Percentiles rank a stretch among this genome's conserved stretches.
Evolutionary conservation across 2,888 invertebrate genomes (phyloP).

Genomic region (Gryllus longicercus): DNA sequence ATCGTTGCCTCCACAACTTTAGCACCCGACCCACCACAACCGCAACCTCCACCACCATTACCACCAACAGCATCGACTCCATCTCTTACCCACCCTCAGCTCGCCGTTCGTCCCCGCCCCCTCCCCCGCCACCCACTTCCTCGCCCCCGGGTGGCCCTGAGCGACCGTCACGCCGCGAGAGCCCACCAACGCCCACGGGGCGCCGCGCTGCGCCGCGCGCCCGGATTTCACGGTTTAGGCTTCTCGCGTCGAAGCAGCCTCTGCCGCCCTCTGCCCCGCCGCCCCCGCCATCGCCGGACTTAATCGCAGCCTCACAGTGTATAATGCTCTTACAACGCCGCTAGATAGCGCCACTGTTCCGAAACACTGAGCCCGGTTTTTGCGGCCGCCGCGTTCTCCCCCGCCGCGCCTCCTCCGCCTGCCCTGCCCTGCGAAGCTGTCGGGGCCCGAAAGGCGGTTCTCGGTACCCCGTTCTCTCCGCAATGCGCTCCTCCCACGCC

Average conservation of each 20-base stretch:
- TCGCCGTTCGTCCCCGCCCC: too few relatives aligned
- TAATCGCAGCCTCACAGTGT: background rate
- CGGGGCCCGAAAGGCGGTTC: background rate
- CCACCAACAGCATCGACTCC: too few relatives aligned
- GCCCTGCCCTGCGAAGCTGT: background rate
- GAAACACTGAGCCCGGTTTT: background rate
- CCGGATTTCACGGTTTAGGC: background rate
- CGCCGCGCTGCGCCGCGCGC: background rate
- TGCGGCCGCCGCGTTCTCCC: background rate
- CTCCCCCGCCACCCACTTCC: too few relatives aligned
- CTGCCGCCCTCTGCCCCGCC: too few relatives aligned
- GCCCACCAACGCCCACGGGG: too few relatives aligned
- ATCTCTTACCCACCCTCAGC: too few relatives aligned
- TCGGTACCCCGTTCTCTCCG: background rate
- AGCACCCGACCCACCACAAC: too few relatives aligned
- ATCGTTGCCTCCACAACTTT: too few relatives aligned
- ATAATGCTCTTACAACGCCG: constrained; percentile 2
- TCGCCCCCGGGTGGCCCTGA: too few relatives aligned
- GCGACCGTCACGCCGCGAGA: too few relatives aligned
- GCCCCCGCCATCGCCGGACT: background rate
- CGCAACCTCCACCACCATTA: too few relatives aligned
- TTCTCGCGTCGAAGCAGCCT: background rate
- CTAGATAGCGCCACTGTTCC: background rate
- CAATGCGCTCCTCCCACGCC: background rate
- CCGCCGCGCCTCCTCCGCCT: too few relatives aligned